Base-by-base conservation (phyloP, 2,113 vertebrate genomes). In the Chamaetylas fuelleborni region DNA sequence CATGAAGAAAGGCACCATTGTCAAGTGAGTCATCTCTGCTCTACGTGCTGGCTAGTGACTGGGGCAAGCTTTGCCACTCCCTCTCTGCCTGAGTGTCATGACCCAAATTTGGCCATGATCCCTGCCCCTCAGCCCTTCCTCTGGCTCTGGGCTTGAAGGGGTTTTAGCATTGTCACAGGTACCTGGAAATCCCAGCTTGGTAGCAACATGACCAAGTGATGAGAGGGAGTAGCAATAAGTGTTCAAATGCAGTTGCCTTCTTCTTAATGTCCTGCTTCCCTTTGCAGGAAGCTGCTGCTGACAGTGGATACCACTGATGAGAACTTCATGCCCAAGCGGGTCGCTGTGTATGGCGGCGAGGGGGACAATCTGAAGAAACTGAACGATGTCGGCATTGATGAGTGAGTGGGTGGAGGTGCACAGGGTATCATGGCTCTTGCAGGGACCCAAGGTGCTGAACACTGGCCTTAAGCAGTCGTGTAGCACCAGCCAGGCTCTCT, bases 1-100 rank as follows among this genome's bases (percentile, higher is more conserved):
- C 70, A 99, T 99, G 99, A 99, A 99, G 98, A 99, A 99, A 96
- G 99, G 99, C 96, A 99, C 99, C 33, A 98, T 99, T 85, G 98
- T 99, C 94, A 99, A 99, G 99, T 99, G 97, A 98, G 99, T 60
- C 34, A 42, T 38, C 18, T 91, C 66, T 69, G 53, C 38, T 11
- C 50, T 56, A 16, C 3, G 0, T 0, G 2, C 11, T 76, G 28
- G 48, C 24, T 82, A 7, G 2, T 5, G 6, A 36, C 47, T 86
- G 73, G 45, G 36, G 43, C 15, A 23, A 65, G 15, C 29, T 64
- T 42, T 86, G 56, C 69, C 42, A 36, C 42, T 64, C 29, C 24
- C 12, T 83, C 22, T 80, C 58, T 62, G 51, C 56, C 33, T 66
- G 47, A 53, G 31, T 2, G 1, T 83, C 28, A 2, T 7, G 8